Conservation (phyloP, 35 echinoderm and acorn worm genomes). For the Apostichopus californicus region DNA sequence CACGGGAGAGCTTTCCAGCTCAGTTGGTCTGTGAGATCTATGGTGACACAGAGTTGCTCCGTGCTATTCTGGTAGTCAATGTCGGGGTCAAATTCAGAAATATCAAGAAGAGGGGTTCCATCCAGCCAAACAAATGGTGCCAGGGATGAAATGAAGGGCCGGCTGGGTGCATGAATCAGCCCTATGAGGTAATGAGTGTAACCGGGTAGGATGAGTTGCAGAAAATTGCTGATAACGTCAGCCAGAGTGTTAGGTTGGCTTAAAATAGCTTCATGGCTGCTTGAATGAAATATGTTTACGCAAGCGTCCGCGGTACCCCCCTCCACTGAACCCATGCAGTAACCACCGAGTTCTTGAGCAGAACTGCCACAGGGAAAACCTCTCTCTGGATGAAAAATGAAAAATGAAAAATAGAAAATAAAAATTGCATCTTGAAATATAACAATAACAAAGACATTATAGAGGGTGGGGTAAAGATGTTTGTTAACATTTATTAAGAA, state of each 20-base stretch:
- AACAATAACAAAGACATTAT: too few relatives aligned
- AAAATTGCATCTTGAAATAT: too few relatives aligned
- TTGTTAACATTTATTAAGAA: too few relatives aligned
- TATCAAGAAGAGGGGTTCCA: slow-evolving; percentile 28
- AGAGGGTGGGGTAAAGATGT: too few relatives aligned
- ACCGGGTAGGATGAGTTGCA: not conserved
- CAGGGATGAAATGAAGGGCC: not conserved
- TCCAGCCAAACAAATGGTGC: slow-evolving; percentile 36
- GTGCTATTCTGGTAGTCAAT: slow-evolving; percentile 2
- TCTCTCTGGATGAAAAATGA: slow-evolving; percentile 1
- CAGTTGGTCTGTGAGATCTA: not conserved
- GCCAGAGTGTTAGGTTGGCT: not conserved
- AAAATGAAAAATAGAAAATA: slow-evolving; percentile 15
- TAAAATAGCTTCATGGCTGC: not conserved
- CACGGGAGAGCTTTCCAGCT: not conserved
- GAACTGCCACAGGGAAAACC: slow-evolving; percentile 20
- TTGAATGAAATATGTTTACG: slow-evolving; percentile 16
- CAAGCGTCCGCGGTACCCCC: not conserved
- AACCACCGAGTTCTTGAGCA: not conserved
- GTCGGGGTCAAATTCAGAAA: not conserved
- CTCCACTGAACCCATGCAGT: not conserved
- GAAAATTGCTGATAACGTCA: not conserved
- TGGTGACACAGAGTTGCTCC: not conserved
- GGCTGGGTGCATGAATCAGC: not conserved
- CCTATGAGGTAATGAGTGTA: slow-evolving; percentile 42